Conservation (phyloP, 2,113 vertebrate species). For the Anolis sagrei region DNA sequence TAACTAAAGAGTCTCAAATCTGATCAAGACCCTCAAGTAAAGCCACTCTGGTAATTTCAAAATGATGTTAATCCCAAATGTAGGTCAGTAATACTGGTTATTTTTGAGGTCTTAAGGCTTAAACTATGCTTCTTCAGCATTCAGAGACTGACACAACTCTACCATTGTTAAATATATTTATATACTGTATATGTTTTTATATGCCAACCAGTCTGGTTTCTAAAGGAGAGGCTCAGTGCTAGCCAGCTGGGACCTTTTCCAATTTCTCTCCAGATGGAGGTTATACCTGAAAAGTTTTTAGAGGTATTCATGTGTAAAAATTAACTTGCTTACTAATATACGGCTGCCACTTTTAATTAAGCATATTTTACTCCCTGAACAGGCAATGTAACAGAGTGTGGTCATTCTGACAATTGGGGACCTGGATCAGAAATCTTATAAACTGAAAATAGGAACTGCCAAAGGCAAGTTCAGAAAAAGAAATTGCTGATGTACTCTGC, state of each 20-base stretch:
- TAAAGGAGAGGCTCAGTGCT: slow-evolving; percentile 43
- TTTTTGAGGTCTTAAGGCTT: slow-evolving; percentile 35
- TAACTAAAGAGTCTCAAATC: slow-evolving; percentile 25
- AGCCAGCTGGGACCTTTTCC: slow-evolving; percentile 40
- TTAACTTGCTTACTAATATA: slow-evolving; percentile 43
- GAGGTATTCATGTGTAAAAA: slow-evolving; percentile 47
- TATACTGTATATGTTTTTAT: slow-evolving; percentile 25
- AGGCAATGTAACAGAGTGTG: slow-evolving; percentile 43
- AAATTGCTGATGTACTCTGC: slow-evolving; percentile 45
- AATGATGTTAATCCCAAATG: slow-evolving; percentile 27
- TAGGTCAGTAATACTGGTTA: slow-evolving; percentile 22
- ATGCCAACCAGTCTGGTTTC: slow-evolving; percentile 45
- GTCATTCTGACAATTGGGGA: slow-evolving; percentile 38
- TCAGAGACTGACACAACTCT: slow-evolving; percentile 41
- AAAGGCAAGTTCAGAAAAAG: slow-evolving; percentile 45
- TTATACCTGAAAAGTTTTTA: slow-evolving; percentile 47
- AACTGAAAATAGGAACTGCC: slow-evolving; percentile 43
- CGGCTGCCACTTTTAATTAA: slow-evolving; percentile 35
- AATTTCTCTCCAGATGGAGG: slow-evolving; percentile 47
- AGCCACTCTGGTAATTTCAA: slow-evolving; percentile 37
- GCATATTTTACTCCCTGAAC: slow-evolving; percentile 56
- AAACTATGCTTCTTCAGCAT: slow-evolving; percentile 41
- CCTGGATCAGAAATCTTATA: slow-evolving; percentile 36
- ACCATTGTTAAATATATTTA: neutral
- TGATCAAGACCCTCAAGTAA: slow-evolving; percentile 36